phyloP scores from a whole-genome alignment of 2,888 invertebrate species.

The Eumerus sabulonum region DNA sequence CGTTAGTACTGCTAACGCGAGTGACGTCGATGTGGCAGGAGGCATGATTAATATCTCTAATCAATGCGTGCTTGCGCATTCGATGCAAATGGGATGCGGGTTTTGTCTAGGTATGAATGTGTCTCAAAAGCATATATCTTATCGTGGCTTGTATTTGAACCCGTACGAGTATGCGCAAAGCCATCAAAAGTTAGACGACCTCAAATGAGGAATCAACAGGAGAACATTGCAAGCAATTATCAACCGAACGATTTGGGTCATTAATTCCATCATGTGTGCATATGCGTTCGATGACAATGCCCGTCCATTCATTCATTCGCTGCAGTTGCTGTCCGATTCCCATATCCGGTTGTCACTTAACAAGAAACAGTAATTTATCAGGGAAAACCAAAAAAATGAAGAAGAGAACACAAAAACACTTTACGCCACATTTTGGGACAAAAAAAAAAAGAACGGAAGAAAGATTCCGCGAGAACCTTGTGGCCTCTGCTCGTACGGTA shows the following conservation, averaged over 20 bases:
- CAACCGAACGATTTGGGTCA: constrained; percentile 45
- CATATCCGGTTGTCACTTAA: constrained; percentile 42
- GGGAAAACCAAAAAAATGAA: constrained; percentile 44
- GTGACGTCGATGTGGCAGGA: constrained; percentile 42
- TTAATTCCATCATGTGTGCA: constrained; percentile 38
- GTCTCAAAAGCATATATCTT: too few species aligned
- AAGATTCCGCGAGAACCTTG: not conserved
- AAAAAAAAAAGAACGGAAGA: too few species aligned
- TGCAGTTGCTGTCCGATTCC: constrained; percentile 11
- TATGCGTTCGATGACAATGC: constrained; percentile 34
- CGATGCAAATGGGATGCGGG: constrained; percentile 31
- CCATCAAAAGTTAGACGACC: constrained; percentile 29
- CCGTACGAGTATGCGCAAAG: too few species aligned
- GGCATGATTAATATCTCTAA: constrained; percentile 50
- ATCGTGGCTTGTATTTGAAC: too few species aligned
- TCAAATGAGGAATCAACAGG: constrained; percentile 15
- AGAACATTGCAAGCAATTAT: constrained; percentile 35
- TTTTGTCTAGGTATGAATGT: constrained; percentile 14
- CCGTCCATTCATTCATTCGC: constrained; percentile 16
- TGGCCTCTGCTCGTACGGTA: constrained; percentile 51
- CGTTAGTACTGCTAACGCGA: constrained; percentile 6
- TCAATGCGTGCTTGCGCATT: constrained; percentile 44
- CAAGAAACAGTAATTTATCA: constrained; percentile 63
- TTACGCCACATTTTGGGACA: constrained; percentile 36
- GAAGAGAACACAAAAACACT: constrained; percentile 23